These are phyloP conservation scores for Hippopotamyrus pictus DNA, from an alignment of 2,797 vertebrate species.

Conservation along the genomic window DNA sequence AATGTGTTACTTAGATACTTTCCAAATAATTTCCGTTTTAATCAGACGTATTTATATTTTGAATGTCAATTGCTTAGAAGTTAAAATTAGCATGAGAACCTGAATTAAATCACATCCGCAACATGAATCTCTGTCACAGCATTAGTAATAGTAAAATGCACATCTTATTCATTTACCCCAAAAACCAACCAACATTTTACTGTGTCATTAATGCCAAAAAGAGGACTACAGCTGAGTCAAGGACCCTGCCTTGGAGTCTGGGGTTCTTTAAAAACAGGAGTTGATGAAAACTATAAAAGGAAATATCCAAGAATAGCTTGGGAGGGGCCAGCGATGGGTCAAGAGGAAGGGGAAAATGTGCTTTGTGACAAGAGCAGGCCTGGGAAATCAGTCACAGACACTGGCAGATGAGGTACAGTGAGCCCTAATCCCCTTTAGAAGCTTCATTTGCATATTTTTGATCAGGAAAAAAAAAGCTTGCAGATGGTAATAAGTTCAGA, in stretches of 20 bases:
- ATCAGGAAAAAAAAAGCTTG: not conserved
- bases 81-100: not conserved
- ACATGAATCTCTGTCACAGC: not conserved
- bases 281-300: slow-evolving; percentile 27
- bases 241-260: slow-evolving; percentile 3
- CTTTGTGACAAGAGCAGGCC: slow-evolving; percentile 19
- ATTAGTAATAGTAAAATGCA: not conserved
- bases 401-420: not conserved
- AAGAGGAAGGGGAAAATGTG: slow-evolving; percentile 16
- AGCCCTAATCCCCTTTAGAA: not conserved
- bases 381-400: slow-evolving; percentile 26
- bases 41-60: not conserved
- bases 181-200: not conserved
- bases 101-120: not conserved
- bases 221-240: not conserved
- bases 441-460: not conserved
- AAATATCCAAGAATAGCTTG: slow-evolving; percentile 29
- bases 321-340: slow-evolving; percentile 16
- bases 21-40: not conserved
- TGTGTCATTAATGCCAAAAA: not conserved
- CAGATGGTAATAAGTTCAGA: not conserved
- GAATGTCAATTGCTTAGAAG: not conserved
- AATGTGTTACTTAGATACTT: not conserved
- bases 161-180: not conserved
- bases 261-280: slow-evolving; percentile 13